phyloP scores from a whole-genome alignment of 1,140 invertebrate species.

The Drosophila jambulina region DNA sequence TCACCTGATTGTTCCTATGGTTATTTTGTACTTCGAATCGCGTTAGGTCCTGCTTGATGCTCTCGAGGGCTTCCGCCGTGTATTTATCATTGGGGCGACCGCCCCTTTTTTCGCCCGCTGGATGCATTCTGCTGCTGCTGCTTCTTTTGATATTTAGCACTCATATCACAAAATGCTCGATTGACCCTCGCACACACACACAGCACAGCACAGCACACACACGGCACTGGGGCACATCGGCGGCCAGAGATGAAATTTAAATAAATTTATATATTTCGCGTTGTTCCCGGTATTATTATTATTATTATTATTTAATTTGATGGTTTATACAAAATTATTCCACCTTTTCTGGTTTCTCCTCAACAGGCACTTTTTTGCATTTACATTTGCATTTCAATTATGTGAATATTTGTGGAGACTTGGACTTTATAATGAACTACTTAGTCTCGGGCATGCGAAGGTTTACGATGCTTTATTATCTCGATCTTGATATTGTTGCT shows the following conservation, averaged over 20 bases:
- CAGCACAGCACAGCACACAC: constrained; percentile 21
- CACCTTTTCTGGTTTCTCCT: constrained; percentile 26
- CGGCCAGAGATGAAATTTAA: constrained; percentile 40
- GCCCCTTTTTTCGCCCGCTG: constrained; percentile 85
- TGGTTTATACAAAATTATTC: constrained; percentile 19
- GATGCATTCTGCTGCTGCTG: constrained; percentile 82
- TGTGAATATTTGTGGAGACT: constrained; percentile 41
- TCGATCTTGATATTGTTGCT: constrained; percentile 58
- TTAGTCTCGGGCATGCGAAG: constrained; percentile 48
- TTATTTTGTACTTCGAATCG: constrained; percentile 84
- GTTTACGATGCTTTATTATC: constrained; percentile 64
- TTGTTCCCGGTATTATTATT: constrained; percentile 8
- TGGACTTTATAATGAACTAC: constrained; percentile 48
- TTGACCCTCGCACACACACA: constrained; percentile 19
- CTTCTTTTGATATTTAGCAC: constrained; percentile 75
- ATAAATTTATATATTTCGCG: constrained; percentile 42
- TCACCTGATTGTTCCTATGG: constrained; percentile 83
- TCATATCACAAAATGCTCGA: constrained; percentile 81
- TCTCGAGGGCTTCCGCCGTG: constrained; percentile 82
- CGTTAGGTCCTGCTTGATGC: constrained; percentile 84
- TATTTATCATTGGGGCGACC: constrained; percentile 85
- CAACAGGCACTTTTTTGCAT: constrained; percentile 55
- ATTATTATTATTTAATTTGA: constrained; percentile 35
- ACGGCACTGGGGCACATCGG: constrained; percentile 44
- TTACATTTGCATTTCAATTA: constrained; percentile 46